These are phyloP conservation scores for Leptopilina clavipes DNA, from an alignment of 1,140 invertebrate species.

Conservation along the genomic window DNA sequence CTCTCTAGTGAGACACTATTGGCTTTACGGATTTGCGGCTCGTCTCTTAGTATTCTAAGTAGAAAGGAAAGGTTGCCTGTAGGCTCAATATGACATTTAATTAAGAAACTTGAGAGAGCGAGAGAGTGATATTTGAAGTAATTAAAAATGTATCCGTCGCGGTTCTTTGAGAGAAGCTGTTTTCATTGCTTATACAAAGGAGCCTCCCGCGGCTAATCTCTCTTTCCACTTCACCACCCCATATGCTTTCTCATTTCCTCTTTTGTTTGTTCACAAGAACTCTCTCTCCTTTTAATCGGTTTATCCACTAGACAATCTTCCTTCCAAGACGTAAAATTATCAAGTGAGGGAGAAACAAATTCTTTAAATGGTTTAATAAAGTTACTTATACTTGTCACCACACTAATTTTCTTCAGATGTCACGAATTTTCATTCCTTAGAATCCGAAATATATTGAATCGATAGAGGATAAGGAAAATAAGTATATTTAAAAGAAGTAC, in stretches of 20 bases:
- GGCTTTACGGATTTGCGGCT: not conserved
- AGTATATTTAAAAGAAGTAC: no score
- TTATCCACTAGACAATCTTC: constrained; percentile 38
- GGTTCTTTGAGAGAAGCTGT: constrained; percentile 72
- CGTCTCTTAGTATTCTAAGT: not conserved
- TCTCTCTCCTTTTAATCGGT: constrained; percentile 47
- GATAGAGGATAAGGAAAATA: no score
- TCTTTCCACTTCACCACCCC: constrained; percentile 47
- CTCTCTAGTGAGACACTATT: not conserved
- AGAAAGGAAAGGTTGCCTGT: constrained; percentile 44
- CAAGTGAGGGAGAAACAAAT: constrained; percentile 56
- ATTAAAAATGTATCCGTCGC: constrained; percentile 75
- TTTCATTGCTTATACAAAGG: constrained; percentile 71
- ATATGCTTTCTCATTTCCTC: constrained; percentile 45
- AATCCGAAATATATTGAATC: no score
- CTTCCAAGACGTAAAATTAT: constrained; percentile 56
- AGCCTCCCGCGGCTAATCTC: constrained; percentile 70
- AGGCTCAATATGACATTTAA: constrained; percentile 73
- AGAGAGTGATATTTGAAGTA: constrained; percentile 72
- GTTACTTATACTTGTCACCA: constrained; percentile 67
- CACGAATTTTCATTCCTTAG: no score
- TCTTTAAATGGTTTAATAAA: constrained; percentile 73
- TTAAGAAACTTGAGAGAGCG: constrained; percentile 67
- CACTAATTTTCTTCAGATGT: no score
- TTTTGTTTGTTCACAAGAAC: constrained; percentile 42